phyloP scores from a whole-genome alignment of 2,888 invertebrate genomes.

The Drosophila borborema region DNA sequence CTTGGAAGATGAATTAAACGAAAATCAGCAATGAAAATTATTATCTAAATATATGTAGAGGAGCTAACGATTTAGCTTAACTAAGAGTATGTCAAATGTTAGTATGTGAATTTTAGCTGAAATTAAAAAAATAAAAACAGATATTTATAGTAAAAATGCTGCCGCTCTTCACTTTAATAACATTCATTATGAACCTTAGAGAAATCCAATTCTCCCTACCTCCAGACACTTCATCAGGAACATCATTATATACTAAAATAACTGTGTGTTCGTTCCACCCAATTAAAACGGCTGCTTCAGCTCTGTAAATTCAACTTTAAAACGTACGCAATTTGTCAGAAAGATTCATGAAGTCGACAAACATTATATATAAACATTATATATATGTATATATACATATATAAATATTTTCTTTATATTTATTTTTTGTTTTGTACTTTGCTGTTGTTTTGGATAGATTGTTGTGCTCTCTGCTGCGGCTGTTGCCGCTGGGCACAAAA shows the following conservation, averaged over 20 bases:
- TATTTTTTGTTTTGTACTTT: not conserved
- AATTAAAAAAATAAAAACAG: not conserved
- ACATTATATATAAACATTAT: constrained; percentile 5
- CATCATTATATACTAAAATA: not conserved
- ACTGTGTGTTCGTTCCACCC: not conserved
- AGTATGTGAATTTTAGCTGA: too few relatives aligned
- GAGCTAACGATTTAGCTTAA: too few relatives aligned
- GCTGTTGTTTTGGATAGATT: constrained; percentile 7
- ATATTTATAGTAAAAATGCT: not conserved
- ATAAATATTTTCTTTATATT: constrained; percentile 10
- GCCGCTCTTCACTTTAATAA: not conserved
- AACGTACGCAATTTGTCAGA: constrained; percentile 29
- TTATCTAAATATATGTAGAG: not conserved
- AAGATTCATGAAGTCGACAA: constrained; percentile 20
- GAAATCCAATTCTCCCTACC: not conserved
- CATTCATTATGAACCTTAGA: not conserved
- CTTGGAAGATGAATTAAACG: not conserved
- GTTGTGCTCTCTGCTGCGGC: constrained; percentile 14
- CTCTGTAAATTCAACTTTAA: constrained; percentile 8
- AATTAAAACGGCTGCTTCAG: constrained; percentile 2
- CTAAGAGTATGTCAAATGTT: too few relatives aligned
- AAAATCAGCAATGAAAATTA: not conserved
- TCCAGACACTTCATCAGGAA: not conserved
- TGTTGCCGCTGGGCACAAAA: constrained; percentile 43
- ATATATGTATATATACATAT: constrained; percentile 13